Conservation (phyloP, 2,888 invertebrate species). For the Sarcophaga carnaria region DNA sequence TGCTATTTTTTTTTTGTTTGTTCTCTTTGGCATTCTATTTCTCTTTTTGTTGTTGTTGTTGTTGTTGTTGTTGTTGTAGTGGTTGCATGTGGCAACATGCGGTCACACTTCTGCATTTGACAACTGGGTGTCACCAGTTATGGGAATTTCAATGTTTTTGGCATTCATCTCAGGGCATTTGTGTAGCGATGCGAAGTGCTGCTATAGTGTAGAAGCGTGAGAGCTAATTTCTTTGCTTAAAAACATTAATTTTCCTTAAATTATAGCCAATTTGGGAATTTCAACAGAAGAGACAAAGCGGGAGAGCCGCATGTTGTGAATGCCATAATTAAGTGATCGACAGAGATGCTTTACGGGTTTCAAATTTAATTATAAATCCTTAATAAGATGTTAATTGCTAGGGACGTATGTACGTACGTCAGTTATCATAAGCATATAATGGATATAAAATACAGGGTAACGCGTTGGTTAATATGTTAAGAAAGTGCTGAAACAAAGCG, state of each 20-base stretch:
- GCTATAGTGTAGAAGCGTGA: constrained; percentile 5
- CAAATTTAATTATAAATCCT: background rate
- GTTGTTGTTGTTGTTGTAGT: background rate
- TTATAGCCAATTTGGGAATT: constrained; percentile 58
- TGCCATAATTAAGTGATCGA: background rate
- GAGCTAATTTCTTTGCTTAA: constrained; percentile 47
- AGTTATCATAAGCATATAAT: too few relatives aligned
- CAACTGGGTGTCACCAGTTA: constrained; percentile 68
- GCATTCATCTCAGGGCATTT: constrained; percentile 43
- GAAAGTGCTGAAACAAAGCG: too few relatives aligned
- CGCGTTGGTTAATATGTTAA: too few relatives aligned
- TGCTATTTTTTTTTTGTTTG: constrained; percentile 42
- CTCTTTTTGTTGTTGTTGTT: background rate
- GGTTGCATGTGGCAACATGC: constrained; percentile 50
- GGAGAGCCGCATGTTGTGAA: background rate
- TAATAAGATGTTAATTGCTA: background rate
- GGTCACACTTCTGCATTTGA: constrained; percentile 70
- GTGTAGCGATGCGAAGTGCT: constrained; percentile 7
- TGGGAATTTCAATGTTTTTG: constrained; percentile 66
- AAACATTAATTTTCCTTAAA: constrained; percentile 50
- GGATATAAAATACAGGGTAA: too few relatives aligned
- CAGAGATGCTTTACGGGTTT: constrained; percentile 19
- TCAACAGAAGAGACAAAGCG: background rate
- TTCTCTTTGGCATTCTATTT: too few relatives aligned
- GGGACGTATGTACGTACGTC: background rate